Conservation (phyloP, 2,888 invertebrate genomes). For the Sussaba pulchella region DNA sequence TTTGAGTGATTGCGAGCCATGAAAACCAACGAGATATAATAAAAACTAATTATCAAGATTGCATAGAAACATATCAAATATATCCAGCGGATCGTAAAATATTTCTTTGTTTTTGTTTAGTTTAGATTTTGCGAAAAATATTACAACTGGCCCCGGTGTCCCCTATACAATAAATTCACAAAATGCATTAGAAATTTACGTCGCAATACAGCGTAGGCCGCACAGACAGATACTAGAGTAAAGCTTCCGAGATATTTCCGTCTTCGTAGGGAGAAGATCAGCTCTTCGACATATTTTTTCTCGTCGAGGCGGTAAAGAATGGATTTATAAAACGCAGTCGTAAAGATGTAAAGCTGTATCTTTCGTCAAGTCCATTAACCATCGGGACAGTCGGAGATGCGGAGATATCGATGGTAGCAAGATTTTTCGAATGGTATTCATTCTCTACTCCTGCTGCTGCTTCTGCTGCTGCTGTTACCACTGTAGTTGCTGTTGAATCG, state of each 20-base stretch:
- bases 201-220: constrained; percentile 23
- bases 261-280: constrained; percentile 7
- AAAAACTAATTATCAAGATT: no score
- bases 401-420: constrained; percentile 49
- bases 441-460: constrained; percentile 4
- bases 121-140: no score
- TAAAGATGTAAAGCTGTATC: constrained; percentile 65
- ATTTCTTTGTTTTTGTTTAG: no score
- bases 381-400: constrained; percentile 53
- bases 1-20: no score
- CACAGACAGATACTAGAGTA: background rate
- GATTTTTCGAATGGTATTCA: background rate
- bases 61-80: no score
- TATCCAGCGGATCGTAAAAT: no score
- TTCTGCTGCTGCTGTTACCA: background rate
- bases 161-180: no score
- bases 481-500: constrained; percentile 8
- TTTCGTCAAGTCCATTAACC: constrained; percentile 68
- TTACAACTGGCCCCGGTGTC: no score
- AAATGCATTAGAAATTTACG: background rate
- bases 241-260: constrained; percentile 18
- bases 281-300: constrained; percentile 6
- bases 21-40: no score
- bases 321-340: constrained; percentile 67
- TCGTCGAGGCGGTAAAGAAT: constrained; percentile 46